Percentiles rank a stretch among this genome's conserved stretches.
Evolutionary conservation across 2,797 vertebrate species (phyloP).

Genomic region (Notolabrus celidotus): DNA sequence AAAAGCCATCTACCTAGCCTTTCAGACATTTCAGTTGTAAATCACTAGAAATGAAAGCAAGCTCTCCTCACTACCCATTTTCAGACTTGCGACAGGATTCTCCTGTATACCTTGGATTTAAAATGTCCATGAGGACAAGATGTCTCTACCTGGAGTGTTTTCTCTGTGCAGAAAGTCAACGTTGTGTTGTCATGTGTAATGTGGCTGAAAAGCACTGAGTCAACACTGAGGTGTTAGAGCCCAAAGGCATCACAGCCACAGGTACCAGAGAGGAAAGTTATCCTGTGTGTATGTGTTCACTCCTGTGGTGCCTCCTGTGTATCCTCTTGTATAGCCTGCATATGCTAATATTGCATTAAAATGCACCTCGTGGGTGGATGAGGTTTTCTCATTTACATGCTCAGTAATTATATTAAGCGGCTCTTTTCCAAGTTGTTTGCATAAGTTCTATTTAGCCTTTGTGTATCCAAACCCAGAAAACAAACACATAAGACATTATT

Average conservation of each 20-base stretch:
- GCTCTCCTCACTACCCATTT: no score
- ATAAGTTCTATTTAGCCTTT: constrained; percentile 50
- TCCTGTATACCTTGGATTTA: no score
- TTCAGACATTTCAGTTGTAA: no score
- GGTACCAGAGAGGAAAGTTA: constrained; percentile 23
- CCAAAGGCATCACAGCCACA: constrained; percentile 39
- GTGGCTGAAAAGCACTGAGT: constrained; percentile 55
- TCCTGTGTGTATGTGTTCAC: constrained; percentile 14
- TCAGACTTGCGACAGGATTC: no score
- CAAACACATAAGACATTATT: constrained; percentile 32
- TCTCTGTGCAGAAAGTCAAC: constrained; percentile 45
- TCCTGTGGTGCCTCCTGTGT: constrained; percentile 37
- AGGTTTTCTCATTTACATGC: constrained; percentile 59
- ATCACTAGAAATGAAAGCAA: no score
- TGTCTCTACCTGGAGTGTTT: constrained; percentile 13
- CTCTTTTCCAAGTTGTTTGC: constrained; percentile 49
- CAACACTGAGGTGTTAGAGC: constrained; percentile 46
- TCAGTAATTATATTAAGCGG: constrained; percentile 56
- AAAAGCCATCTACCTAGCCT: no score
- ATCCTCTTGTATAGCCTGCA: constrained; percentile 41
- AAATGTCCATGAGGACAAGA: neutral
- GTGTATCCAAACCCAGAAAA: constrained; percentile 41
- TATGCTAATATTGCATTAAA: constrained; percentile 67
- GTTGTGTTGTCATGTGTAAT: constrained; percentile 49
- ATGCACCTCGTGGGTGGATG: constrained; percentile 62